Evolutionary conservation across 2,888 invertebrate species (phyloP), one percentile per base, ranked within the genome.

Genomic region (Carcina quercana): DNA sequence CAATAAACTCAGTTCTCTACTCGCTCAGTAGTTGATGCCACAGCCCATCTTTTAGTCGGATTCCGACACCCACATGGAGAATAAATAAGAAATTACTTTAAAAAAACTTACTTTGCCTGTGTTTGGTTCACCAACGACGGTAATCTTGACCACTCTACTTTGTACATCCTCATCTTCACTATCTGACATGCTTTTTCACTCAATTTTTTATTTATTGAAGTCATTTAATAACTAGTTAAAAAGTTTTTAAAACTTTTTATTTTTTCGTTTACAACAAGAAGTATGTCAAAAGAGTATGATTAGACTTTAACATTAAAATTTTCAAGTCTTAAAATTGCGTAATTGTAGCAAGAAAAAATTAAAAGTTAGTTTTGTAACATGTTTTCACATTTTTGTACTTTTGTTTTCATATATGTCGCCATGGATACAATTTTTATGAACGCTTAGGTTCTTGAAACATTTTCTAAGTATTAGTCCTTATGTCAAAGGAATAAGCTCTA

Each of bases 91-190:
- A 22, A 11, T 24, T 12, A 5, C 12, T 10, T 24, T 24, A n/a
- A n/a, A n/a, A n/a, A n/a, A n/a, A 80, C 86, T 86, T 82, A 94
- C 94, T 87, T 95, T 96, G 45, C 95, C 95, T 45, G 91, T 90
- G 37, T 87, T 86, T 30, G 92, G 87, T 67, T 95, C 94, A 15
- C 95, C 95, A 50, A 95, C 85, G 42, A 95, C 76, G 27, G 92
- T 89, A 51, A 94, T 86, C 78, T 94, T 94, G 46, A 94, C 70
- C 55, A 89, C 89, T 67, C 85, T 88, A 51, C 86, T 86, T 42
- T 78, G 65, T 40, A 76, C 58, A 41, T 79, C 80, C 37, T 89
- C 88, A 45, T 90, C 88, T 50, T 89, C 90, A 43, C 86, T 86
- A 66, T 90, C 89, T 35, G 89, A 89, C 91, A 91, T 91, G 21